phyloP scores from a whole-genome alignment of 2,888 invertebrate species.

The Mimas tiliae region DNA sequence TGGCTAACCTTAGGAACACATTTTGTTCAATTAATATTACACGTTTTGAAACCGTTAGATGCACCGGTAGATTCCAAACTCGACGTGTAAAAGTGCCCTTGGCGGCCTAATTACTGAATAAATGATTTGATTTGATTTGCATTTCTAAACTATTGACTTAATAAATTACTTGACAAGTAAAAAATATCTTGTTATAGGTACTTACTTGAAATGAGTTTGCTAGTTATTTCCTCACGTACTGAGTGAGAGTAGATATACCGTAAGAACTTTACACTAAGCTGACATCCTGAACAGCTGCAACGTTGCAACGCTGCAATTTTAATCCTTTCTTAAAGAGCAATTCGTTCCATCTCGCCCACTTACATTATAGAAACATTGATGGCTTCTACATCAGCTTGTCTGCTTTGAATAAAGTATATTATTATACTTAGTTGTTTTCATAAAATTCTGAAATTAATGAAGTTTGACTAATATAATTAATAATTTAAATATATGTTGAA shows the following conservation, averaged over 20 bases:
- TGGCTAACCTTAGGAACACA: no score
- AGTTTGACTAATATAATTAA: no score
- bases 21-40: no score
- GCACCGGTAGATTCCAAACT: no score
- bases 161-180: background rate
- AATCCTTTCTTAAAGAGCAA: slow-evolving; percentile 54
- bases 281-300: slow-evolving; percentile 48
- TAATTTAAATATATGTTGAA: background rate
- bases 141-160: background rate
- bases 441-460: no score
- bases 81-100: no score
- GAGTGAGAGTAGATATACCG: slow-evolving; percentile 27
- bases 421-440: no score
- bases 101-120: no score
- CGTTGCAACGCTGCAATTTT: slow-evolving; percentile 52
- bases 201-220: background rate
- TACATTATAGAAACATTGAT: background rate
- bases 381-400: background rate
- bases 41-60: no score
- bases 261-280: slow-evolving; percentile 38
- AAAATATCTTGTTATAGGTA: background rate
- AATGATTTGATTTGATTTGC: no score
- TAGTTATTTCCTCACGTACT: slow-evolving; percentile 7
- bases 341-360: slow-evolving; percentile 27
- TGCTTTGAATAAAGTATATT: no score